Evolutionary conservation across 2,888 invertebrate genomes (phyloP), one percentile per base, ranked within the genome.

Genomic region (Odontomyia ornata): DNA sequence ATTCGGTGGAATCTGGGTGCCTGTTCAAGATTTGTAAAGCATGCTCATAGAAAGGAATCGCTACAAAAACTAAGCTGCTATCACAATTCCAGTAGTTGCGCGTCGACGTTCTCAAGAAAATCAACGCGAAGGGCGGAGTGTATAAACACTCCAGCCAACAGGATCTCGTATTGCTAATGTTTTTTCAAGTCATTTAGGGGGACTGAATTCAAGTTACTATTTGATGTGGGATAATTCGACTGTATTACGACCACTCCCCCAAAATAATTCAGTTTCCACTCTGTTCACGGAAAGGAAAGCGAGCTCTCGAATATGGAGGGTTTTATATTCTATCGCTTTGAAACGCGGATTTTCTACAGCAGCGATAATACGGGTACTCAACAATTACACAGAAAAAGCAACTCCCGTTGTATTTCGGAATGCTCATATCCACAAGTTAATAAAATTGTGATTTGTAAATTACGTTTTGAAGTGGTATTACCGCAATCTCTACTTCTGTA

Each of bases 41-140:
- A 60, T 21, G 60, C 60, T 60, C 60, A 60, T 60, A 23, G 60
- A 11, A 23, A 60, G 60, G 25, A 60, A 18, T 64, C 18, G 30
- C 64, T 64, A 15, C 28, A 64, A 25, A 25, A 25, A 64, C 30
- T 60, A 60, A 25, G 36, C 57, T 25, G 18, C 57, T 25, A 25
- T 23, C 18, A 18, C 30, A 9, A 15, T 64, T 64, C 13, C 13
- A 28, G 28, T n/a, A 28, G 57, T 25, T 60, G 18, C 36, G 36
- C 9, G 4, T 28, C 64, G 15, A 1, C 64, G 15, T 28, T 4
- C 30, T 7, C 13, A 64, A 30, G 27, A 30, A 64, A 25, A 60
- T 25, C 21, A 60, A n/a, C 64, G 23, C 5, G 15, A 28, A 64
- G 64, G 64, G 64, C 64, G 64, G 64, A 64, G 64, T 28, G 25